Evolutionary conservation across 2,113 vertebrate species (phyloP), one percentile per base, ranked within the genome.

Genomic region (Eulemur macaco): DNA sequence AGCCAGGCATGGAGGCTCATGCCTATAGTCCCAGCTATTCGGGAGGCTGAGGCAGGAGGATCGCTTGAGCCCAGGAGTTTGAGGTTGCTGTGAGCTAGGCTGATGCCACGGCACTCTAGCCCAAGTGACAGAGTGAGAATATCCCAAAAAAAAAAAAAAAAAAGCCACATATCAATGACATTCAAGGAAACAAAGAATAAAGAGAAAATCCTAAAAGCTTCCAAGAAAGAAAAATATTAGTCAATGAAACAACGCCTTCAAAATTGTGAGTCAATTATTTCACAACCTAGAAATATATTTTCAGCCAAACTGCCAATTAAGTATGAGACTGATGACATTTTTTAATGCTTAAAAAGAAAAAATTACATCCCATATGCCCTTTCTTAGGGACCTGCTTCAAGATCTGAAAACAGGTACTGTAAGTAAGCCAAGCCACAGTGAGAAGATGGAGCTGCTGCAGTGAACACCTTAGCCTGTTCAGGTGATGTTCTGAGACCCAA

Each of bases 151-250:
- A 34, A 66, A 34, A 66, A 34, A 66, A 87, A 86, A 91, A 56
- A 54, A 73, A 83, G 71, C 4, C 42, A 60, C 9, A 83, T 2
- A 66, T 37, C 37, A 94, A 86, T 20, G 34, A 81, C 39, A 89
- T 73, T 81, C 27, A 85, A 34, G 31, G 31, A 93, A 89, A 85
- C 71, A 86, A 96, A 94, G 21, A 63, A 69, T 47, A 94, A 64
- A 39, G 34, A 86, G 45, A 85, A 96, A 96, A 86, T 74, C 31
- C 31, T 90, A 90, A 86, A 73, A 71, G 34, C 6, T 86, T 80
- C 54, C 63, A 96, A 78, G 27, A 83, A 21, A 86, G 58, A 68
- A 54, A 54, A 54, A 34, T 86, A 77, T 56, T 6, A 81, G 27
- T 47, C 58, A 86, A 69, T 54, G 58, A 84, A 93, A 85, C 18